These are phyloP conservation scores for Cyphotilapia sp. DNA, from an alignment of 2,113 vertebrate species.

Conservation along the genomic window DNA sequence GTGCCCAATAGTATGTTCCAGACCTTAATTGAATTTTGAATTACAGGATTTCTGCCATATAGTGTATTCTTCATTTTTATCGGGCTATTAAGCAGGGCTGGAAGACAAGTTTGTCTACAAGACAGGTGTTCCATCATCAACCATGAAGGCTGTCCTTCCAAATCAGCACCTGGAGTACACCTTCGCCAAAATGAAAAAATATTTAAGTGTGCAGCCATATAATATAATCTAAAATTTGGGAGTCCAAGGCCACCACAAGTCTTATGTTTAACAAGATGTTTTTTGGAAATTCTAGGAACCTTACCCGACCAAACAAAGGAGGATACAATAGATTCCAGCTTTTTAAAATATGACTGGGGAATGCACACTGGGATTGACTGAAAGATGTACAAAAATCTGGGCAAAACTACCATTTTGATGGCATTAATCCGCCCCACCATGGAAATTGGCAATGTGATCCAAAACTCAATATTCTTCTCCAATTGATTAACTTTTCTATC, in stretches of 20 bases:
- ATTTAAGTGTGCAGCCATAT: neutral
- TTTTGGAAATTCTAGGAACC: neutral
- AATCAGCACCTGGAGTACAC: no score
- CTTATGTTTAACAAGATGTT: neutral
- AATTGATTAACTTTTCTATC: no score
- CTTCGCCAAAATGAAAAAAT: neutral
- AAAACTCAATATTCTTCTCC: no score
- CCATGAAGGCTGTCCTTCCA: neutral
- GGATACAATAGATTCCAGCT: neutral
- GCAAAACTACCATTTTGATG: no score
- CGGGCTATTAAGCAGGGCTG: no score
- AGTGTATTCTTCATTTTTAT: no score
- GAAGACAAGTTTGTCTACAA: rapidly evolving
- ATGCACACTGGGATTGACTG: no score
- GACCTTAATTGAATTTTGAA: no score
- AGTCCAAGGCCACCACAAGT: neutral
- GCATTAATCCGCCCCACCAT: no score
- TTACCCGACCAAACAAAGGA: neutral
- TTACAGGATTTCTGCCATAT: no score
- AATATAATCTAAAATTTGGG: neutral
- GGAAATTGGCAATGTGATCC: no score
- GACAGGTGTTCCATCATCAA: neutral
- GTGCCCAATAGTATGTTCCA: constrained; percentile 4
- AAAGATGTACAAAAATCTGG: no score
- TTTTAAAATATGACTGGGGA: neutral